Percentiles rank a stretch among this genome's conserved stretches.
Conservation (phyloP, 2,888 invertebrate species). For the Eupithecia insigniata region DNA sequence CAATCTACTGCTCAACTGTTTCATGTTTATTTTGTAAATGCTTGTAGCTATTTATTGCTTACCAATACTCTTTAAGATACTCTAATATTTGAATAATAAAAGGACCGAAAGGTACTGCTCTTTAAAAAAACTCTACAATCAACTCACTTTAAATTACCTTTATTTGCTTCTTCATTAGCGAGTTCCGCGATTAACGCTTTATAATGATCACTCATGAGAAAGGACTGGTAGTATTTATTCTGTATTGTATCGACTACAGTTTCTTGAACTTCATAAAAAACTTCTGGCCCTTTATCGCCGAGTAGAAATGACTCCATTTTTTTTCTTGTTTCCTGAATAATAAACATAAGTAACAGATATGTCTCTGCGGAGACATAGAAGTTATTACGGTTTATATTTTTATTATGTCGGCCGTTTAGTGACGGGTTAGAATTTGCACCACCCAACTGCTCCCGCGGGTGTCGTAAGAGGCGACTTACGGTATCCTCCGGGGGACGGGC, state of each 20-base stretch:
- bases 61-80: not conserved
- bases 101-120: not conserved
- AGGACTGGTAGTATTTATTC: constrained; percentile 94
- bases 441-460: not conserved
- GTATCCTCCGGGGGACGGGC: not conserved
- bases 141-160: constrained; percentile 59
- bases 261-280: constrained; percentile 94
- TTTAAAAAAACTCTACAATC: not conserved
- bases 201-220: constrained; percentile 93
- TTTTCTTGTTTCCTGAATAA: constrained; percentile 86
- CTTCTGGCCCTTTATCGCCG: constrained; percentile 94
- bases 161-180: constrained; percentile 84
- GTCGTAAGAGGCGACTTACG: not conserved
- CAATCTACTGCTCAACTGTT: not conserved
- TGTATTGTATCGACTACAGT: constrained; percentile 91
- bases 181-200: constrained; percentile 88
- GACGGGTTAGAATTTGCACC: not conserved
- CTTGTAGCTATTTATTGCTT: not conserved
- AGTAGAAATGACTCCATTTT: constrained; percentile 94
- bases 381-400: not conserved
- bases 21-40: not conserved
- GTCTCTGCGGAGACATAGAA: not conserved
- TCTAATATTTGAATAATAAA: not conserved
- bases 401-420: not conserved
- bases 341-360: not conserved